Conservation (phyloP, 1,140 invertebrate species). For the Globodera rostochiensis region DNA sequence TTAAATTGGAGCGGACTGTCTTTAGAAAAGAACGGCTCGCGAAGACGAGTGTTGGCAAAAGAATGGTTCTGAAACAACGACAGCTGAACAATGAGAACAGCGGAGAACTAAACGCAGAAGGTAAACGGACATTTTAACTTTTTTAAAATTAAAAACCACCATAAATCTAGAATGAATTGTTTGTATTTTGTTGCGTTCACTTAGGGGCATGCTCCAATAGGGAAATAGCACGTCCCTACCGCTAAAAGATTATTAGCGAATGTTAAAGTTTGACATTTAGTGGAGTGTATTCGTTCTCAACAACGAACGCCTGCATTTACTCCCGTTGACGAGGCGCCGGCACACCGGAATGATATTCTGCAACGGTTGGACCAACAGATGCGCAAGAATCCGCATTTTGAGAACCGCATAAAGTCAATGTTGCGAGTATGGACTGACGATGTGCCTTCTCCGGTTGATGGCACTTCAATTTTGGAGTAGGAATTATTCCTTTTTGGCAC, state of each 20-base stretch:
- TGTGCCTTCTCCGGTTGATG: not conserved
- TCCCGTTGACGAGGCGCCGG: not conserved
- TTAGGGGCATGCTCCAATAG: too few relatives aligned
- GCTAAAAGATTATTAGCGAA: not conserved
- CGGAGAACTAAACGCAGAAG: not conserved
- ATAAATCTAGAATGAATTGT: too few relatives aligned
- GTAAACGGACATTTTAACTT: not conserved
- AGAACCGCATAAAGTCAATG: conserved; percentile 23
- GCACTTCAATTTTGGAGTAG: not conserved
- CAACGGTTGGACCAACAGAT: conserved; percentile 21
- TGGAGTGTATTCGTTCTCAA: not conserved
- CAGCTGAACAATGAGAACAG: not conserved
- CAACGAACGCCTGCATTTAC: not conserved
- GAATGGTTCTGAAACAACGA: conserved; percentile 4
- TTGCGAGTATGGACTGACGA: conserved; percentile 22
- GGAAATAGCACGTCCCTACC: too few relatives aligned
- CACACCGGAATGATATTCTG: conserved; percentile 18
- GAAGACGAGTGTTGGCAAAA: not conserved
- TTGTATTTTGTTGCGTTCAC: too few relatives aligned
- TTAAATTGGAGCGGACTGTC: not conserved
- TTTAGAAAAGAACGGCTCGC: not conserved
- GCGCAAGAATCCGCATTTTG: conserved; percentile 16
- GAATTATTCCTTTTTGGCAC: not conserved
- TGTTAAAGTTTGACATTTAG: not conserved
- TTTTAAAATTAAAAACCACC: too few relatives aligned